Evolutionary conservation across 2,888 invertebrate genomes (phyloP).

Genomic region (Eucera pruinosa): DNA sequence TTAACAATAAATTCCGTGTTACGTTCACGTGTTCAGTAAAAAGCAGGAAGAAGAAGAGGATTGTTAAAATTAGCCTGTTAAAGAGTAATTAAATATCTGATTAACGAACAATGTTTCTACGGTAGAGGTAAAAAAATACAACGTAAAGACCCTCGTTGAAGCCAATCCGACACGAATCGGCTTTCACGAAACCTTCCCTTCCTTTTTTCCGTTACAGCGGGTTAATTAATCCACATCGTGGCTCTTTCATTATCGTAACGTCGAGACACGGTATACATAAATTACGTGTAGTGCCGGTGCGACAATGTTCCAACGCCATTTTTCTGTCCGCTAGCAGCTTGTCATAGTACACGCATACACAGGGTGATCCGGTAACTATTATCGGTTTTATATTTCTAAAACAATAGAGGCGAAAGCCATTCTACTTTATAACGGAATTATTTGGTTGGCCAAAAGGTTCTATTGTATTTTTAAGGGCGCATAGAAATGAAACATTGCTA

Average conservation of each 20-base stretch:
- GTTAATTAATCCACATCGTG: constrained; percentile 72
- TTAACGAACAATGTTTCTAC: constrained; percentile 26
- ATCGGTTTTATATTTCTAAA: background rate
- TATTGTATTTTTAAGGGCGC: too few species aligned
- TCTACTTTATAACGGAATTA: too few species aligned
- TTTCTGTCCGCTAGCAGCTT: constrained; percentile 48
- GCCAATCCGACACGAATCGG: constrained; percentile 57
- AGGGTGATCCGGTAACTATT: constrained; percentile 8
- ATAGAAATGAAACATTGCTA: too few species aligned
- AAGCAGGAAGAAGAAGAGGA: background rate
- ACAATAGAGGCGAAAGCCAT: too few species aligned
- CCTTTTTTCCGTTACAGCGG: constrained; percentile 48
- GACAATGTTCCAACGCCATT: constrained; percentile 59
- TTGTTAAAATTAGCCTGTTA: constrained; percentile 6
- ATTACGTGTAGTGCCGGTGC: constrained; percentile 65
- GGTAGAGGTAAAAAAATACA: background rate
- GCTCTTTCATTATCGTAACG: constrained; percentile 70
- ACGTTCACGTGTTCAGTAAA: background rate
- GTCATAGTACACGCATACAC: constrained; percentile 1
- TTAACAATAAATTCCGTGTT: background rate
- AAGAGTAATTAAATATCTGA: constrained; percentile 37
- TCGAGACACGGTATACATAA: constrained; percentile 66
- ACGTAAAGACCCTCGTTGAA: constrained; percentile 32
- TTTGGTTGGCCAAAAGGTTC: too few species aligned
- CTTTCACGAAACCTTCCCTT: constrained; percentile 41